phyloP scores from a whole-genome alignment of 2,113 vertebrate species.

The Phyllostomus discolor region DNA sequence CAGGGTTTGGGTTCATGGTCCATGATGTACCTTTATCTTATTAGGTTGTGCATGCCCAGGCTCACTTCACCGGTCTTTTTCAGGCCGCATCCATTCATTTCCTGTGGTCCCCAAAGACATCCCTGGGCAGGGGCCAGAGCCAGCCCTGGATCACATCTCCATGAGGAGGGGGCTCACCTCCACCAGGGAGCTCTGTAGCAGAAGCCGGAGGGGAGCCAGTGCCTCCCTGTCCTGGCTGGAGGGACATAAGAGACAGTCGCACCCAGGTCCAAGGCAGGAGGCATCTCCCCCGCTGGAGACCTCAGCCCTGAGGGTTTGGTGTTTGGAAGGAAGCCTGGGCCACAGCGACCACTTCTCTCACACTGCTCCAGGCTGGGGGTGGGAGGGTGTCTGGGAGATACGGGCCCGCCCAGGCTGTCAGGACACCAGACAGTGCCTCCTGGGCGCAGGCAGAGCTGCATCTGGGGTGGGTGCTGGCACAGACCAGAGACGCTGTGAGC shows the following conservation, averaged over 20 bases:
- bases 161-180: not conserved
- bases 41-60: no score
- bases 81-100: not conserved
- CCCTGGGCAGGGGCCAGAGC: not conserved
- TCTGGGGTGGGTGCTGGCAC: not conserved
- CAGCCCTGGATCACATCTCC: not conserved
- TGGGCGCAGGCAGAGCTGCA: not conserved
- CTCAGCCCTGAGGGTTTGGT: not conserved
- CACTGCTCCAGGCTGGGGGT: not conserved
- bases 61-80: not conserved
- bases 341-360: constrained; percentile 33
- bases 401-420: not conserved
- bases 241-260: not conserved
- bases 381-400: not conserved
- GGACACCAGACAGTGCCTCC: not conserved
- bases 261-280: not conserved
- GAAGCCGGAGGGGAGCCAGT: not conserved
- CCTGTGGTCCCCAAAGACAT: not conserved
- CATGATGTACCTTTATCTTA: not conserved
- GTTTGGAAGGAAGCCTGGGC: not conserved
- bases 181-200: not conserved
- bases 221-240: not conserved
- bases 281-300: not conserved
- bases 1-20: not conserved
- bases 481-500: not conserved